Conservation (phyloP, 2,797 vertebrate species). For the Karalla daura region DNA sequence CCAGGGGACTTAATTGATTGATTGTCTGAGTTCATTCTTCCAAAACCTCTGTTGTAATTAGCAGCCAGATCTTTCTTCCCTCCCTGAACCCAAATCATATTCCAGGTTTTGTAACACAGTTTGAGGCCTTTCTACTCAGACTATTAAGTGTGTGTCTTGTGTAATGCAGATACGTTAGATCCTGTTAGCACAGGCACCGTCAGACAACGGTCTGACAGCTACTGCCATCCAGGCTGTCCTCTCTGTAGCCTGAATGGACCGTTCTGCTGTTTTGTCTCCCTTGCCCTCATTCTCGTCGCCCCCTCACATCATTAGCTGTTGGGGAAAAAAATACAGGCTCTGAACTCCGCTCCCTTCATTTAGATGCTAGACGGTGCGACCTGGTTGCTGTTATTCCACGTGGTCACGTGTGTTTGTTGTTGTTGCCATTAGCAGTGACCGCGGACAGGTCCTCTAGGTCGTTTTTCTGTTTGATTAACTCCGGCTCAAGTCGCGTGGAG, state of each 20-base stretch:
- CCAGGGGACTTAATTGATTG: background rate
- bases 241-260: background rate
- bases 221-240: background rate
- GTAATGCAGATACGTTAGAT: background rate
- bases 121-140: background rate
- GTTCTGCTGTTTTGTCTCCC: conserved; percentile 3
- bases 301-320: background rate
- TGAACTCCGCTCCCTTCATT: background rate
- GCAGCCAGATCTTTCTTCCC: background rate
- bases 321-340: background rate
- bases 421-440: background rate
- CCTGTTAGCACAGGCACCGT: background rate
- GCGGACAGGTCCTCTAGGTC: background rate
- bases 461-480: conserved; percentile 4
- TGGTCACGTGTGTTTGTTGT: background rate
- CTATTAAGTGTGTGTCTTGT: background rate
- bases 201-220: background rate
- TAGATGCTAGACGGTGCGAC: background rate
- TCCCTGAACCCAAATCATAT: conserved; percentile 1
- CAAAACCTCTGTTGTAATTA: conserved; percentile 1
- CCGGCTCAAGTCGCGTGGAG: background rate
- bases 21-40: background rate
- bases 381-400: conserved; percentile 4
- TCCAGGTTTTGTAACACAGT: background rate
- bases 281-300: too few relatives aligned